These are phyloP conservation scores for Mormyrus proboscirostris DNA, from an alignment of 2,797 vertebrate species.

Conservation along the genomic window DNA sequence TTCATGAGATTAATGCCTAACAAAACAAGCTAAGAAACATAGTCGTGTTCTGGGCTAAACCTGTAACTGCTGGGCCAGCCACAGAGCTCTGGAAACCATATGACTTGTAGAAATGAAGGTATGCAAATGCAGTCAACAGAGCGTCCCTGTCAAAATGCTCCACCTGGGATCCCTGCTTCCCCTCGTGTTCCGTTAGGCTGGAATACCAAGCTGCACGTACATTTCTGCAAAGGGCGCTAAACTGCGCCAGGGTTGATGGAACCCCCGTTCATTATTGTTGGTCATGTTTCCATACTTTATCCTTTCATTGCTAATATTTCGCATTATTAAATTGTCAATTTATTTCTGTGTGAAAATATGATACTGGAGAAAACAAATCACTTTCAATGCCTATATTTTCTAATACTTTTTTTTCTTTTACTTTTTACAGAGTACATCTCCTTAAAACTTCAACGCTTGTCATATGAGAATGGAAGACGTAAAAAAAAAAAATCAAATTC, in stretches of 20 bases:
- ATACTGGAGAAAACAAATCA: background rate
- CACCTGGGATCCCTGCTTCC: background rate
- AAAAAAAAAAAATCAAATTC: background rate
- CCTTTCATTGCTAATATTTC: background rate
- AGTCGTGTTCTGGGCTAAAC: background rate
- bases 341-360: background rate
- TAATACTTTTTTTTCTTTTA: background rate
- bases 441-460: background rate
- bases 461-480: background rate
- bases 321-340: background rate
- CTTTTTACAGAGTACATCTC: background rate
- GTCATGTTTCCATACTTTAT: background rate
- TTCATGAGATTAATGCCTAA: background rate
- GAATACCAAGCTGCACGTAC: background rate
- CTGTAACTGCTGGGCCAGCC: background rate
- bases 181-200: background rate
- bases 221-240: background rate
- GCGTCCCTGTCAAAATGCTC: background rate
- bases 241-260: background rate
- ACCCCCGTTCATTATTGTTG: background rate
- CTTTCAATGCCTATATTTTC: background rate
- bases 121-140: background rate
- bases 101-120: background rate
- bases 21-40: background rate
- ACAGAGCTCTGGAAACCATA: background rate